Conservation (phyloP, 1,140 invertebrate genomes). For the Drosophila athabasca region DNA sequence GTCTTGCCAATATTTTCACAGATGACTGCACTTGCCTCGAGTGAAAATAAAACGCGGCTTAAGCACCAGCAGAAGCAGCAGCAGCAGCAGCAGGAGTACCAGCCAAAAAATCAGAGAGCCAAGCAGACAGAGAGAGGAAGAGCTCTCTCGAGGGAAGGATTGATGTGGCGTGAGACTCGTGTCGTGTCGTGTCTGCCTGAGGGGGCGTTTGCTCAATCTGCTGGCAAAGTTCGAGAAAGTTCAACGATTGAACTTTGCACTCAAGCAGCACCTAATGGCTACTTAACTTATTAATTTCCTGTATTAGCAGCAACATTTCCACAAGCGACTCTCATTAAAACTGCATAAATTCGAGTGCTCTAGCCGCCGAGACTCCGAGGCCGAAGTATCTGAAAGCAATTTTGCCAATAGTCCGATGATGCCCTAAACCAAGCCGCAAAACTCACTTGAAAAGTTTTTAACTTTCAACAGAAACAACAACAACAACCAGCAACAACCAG, state of each 20-base stretch:
- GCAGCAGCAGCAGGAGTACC: constrained; percentile 10
- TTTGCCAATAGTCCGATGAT: constrained; percentile 45
- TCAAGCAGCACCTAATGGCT: constrained; percentile 50
- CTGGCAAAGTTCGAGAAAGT: not conserved
- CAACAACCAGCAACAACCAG: constrained; percentile 6
- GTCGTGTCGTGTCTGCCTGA: constrained; percentile 4
- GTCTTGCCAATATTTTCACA: constrained; percentile 74
- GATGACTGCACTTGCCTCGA: constrained; percentile 61
- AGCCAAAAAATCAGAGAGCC: constrained; percentile 6
- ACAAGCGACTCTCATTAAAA: constrained; percentile 66
- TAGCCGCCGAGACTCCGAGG: not conserved
- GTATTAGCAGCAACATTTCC: constrained; percentile 61
- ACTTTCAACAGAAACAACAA: constrained; percentile 27
- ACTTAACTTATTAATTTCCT: constrained; percentile 76
- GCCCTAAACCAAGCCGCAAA: constrained; percentile 38
- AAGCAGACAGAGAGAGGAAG: too few species aligned
- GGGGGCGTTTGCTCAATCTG: constrained; percentile 4
- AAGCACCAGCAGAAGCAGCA: constrained; percentile 22
- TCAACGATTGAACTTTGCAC: constrained; percentile 51
- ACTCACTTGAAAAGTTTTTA: constrained; percentile 58
- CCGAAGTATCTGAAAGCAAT: constrained; percentile 52
- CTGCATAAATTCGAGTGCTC: constrained; percentile 44
- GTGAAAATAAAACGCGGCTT: constrained; percentile 63
- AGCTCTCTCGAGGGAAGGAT: not conserved
- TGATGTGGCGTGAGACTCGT: not conserved